Base-by-base conservation (phyloP, 2,888 invertebrate genomes). In the Rhamnusium bicolor region DNA sequence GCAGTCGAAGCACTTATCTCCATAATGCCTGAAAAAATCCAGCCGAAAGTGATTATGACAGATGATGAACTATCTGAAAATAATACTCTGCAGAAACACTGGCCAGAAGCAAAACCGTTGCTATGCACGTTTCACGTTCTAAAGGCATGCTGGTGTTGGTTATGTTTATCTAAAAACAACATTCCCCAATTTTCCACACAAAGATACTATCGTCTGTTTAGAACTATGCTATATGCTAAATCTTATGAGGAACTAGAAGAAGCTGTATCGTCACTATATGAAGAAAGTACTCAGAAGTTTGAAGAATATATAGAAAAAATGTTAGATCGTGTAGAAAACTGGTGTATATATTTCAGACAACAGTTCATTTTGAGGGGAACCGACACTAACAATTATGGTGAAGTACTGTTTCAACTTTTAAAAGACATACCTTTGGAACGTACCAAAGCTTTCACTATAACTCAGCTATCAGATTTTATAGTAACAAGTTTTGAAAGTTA, bases 131-230 rank as follows among this genome's bases (percentile, higher is more conserved):
- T 71, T 56, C 71, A 71, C 32, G 72, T 67, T 32, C 69, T 74
- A 49, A 76, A 76, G 65, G 74, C 70, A 10, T 70, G 62, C 63
- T 77, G 77, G 73, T 61, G 54, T 19, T 77, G 72, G 77, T n/a
- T 77, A 54, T 10, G 32, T 29, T 60, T 46, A 0, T 46, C 66
- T 14, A 77, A 75, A 71, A 72, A 75, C 65, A n/a, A 14, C 12
- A 65, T 77, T 51, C 21, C 54, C 24, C 58, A 70, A 73, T 18
- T 10, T 60, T 10, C 14, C 60, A 60, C 2, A 1, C 60, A 60
- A 60, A 3, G 12, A 18, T 60, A 32, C 12, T 60, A 60, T 60
- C 60, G 18, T 8, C 16, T 60, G 3, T 60, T 32, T 60, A 14
- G 60, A 2, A 60, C 2, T 1, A 3, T 60, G 3, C 18, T 60